These are phyloP conservation scores for Spilarctia lutea DNA, from an alignment of 2,888 invertebrate genomes.

Conservation along the genomic window DNA sequence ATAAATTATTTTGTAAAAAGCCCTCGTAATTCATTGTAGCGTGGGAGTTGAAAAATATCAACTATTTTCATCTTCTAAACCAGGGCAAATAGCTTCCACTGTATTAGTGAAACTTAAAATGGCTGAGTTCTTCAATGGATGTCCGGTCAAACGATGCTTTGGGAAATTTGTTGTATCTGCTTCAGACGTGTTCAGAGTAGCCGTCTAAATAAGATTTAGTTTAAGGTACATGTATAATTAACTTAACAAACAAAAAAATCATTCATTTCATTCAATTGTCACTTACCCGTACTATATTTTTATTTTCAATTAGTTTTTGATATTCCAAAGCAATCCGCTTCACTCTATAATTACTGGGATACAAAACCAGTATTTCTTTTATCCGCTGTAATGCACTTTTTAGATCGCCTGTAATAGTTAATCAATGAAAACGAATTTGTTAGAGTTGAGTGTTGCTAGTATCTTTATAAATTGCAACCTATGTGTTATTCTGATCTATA, in stretches of 20 bases:
- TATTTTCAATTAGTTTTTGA: conserved; percentile 2
- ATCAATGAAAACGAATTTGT: not conserved
- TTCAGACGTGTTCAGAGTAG: not conserved
- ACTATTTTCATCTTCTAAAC: no score
- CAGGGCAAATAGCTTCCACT: no score
- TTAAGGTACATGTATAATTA: not conserved
- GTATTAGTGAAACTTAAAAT: not conserved
- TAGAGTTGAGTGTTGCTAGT: not conserved
- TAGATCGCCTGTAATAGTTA: conserved; percentile 1
- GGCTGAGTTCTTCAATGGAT: not conserved
- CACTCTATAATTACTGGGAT: conserved; percentile 1
- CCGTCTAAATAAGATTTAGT: not conserved
- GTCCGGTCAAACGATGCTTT: not conserved
- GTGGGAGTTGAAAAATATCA: no score
- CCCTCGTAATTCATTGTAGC: no score
- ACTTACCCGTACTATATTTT: not conserved
- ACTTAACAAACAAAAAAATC: no score
- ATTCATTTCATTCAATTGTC: no score
- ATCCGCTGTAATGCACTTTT: conserved; percentile 6
- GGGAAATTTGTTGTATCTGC: not conserved
- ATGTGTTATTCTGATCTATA: no score
- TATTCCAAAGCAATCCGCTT: not conserved
- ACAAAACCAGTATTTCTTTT: not conserved
- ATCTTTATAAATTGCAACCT: no score
- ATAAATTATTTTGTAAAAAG: no score